Conservation (phyloP, 2,797 vertebrate genomes). For the Premnoplex brunnescens region DNA sequence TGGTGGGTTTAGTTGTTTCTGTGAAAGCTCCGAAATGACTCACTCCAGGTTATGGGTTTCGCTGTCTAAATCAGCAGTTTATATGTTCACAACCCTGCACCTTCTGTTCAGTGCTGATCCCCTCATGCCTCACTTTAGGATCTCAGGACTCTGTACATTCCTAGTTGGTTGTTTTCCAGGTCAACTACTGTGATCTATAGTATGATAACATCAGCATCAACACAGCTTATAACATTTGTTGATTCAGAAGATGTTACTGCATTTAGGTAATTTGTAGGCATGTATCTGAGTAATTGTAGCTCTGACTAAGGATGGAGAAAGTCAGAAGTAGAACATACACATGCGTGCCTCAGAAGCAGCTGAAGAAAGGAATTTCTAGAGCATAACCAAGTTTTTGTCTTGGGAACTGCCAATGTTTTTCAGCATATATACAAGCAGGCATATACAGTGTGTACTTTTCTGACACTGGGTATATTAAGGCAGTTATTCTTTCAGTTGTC, state of each 20-base stretch:
- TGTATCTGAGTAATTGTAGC: neutral
- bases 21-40: neutral
- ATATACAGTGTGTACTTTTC: neutral
- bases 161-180: neutral
- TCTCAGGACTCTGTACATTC: neutral
- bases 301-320: neutral
- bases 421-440: neutral
- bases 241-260: neutral
- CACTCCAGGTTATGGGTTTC: neutral
- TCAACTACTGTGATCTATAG: neutral
- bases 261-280: neutral
- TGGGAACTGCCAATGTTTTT: neutral
- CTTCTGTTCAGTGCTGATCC: neutral
- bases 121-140: neutral
- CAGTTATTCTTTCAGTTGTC: neutral
- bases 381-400: neutral
- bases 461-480: neutral
- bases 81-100: neutral
- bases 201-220: neutral
- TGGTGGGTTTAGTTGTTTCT: neutral
- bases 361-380: neutral
- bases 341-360: neutral
- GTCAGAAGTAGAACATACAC: neutral
- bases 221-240: neutral
- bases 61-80: neutral